Conservation (phyloP, 2,797 vertebrate genomes). For the Tiaroga cobitis region DNA sequence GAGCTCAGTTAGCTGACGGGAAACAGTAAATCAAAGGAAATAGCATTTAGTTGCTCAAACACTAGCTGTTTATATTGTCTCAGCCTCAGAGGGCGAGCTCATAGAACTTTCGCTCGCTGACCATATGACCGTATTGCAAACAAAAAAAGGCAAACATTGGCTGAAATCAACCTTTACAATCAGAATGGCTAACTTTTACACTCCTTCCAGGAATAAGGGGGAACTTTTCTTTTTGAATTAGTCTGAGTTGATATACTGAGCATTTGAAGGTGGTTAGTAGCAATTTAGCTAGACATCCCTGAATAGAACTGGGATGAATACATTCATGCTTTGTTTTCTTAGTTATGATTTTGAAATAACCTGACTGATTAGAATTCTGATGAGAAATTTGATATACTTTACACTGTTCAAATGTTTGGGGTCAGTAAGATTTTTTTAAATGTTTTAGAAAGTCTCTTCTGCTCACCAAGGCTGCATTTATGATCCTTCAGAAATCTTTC, state of each 20-base stretch:
- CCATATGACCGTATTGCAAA: neutral
- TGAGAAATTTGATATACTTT: neutral
- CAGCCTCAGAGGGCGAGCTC: neutral
- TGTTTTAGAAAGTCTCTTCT: neutral
- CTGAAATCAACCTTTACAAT: neutral
- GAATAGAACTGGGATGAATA: neutral
- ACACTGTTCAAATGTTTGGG: neutral
- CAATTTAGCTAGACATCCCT: neutral
- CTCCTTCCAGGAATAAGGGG: neutral
- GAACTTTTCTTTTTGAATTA: neutral
- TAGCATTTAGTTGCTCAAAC: constrained; percentile 10
- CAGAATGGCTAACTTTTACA: neutral
- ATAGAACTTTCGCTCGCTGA: neutral
- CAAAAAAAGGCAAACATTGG: neutral
- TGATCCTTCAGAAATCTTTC: neutral
- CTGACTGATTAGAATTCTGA: neutral
- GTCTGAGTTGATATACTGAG: neutral
- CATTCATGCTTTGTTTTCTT: neutral
- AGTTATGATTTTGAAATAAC: neutral
- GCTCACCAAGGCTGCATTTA: neutral
- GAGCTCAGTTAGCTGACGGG: neutral
- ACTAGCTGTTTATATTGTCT: neutral
- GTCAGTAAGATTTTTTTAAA: neutral
- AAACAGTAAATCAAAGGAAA: constrained; percentile 22
- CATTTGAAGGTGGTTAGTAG: no score